Percentiles rank a stretch among this genome's conserved stretches.
phyloP scores from a whole-genome alignment of 92 coral and sea anemone species.

The Parazoanthus atlanticus region DNA sequence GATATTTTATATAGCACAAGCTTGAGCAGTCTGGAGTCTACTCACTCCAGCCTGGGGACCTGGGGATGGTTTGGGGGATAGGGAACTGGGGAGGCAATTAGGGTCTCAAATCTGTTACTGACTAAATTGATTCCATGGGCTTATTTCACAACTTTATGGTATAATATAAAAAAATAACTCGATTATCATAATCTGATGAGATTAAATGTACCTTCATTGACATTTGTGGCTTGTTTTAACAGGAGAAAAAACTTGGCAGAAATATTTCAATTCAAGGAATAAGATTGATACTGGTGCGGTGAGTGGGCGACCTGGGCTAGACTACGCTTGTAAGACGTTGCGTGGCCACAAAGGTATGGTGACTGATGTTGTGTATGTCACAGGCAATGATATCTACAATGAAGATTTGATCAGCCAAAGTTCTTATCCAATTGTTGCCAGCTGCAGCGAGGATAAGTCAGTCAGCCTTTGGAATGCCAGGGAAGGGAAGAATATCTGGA shows the following conservation, averaged over 20 bases:
- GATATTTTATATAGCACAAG: no score
- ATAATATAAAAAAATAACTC: no score
- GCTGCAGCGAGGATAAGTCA: constrained; percentile 71
- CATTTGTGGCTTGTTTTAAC: background rate
- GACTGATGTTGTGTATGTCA: constrained; percentile 68
- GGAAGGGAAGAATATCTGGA: constrained; percentile 77
- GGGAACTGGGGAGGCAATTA: no score
- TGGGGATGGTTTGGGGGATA: no score
- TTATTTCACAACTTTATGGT: background rate
- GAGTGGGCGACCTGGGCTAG: constrained; percentile 80
- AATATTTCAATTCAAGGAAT: constrained; percentile 62
- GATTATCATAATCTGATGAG: background rate
- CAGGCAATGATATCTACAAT: constrained; percentile 72
- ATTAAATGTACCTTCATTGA: no score
- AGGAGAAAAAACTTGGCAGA: constrained; percentile 86
- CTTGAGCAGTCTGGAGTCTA: no score
- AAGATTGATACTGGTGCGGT: constrained; percentile 77
- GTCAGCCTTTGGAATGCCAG: constrained; percentile 75
- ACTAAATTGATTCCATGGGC: background rate
- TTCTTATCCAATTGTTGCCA: constrained; percentile 73
- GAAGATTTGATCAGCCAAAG: constrained; percentile 66
- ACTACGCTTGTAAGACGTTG: constrained; percentile 76
- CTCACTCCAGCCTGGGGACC: no score
- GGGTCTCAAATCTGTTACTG: background rate
- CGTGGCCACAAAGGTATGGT: constrained; percentile 76